Evolutionary conservation across 2,797 vertebrate genomes (phyloP), one percentile per base, ranked within the genome.

Genomic region (Lemur catta): DNA sequence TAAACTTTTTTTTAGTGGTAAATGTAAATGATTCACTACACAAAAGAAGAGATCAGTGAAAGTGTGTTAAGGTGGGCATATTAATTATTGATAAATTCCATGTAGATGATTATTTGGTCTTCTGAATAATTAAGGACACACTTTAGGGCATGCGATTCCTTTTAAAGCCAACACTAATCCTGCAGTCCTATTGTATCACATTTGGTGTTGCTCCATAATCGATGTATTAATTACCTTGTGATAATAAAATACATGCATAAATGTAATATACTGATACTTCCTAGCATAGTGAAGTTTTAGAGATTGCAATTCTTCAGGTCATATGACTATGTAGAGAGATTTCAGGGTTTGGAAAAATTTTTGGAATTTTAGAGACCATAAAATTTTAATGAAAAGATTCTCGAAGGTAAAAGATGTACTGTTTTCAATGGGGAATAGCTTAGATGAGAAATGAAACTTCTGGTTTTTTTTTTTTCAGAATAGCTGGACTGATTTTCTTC

Each of bases 91-190:
- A 91, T 93, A 74, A 76, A 67, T 90, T 94, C 84, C 6, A 79
- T 85, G 78, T 65, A 89, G 88, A 93, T 92, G 82, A 97, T 50
- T 92, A 84, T 61, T 91, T 71, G 72, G 18, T 95, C 92, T 95
- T 97, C 78, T 96, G 93, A 78, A 78, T 97, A 97, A 98, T 97
- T 96, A 94, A 97, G 69, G 63, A 33, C 3, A 20, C 48, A 59
- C 24, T 97, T 95, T n/a, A 92, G 91, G 86, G 92, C 81, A 94
- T 2, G 0, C 63, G 90, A 93, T 96, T 98, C 46, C 87, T 81
- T 82, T 97, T 91, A 79, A 30, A 46, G 74, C 63, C 63, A 82
- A 97, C 80, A 91, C 18, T 57, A 94, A 88, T 86, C 12, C 38
- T 76, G 4, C 57, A 91, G 4, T 97, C 86, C n/a, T 57, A 4